Evolutionary conservation across 2,113 vertebrate genomes (phyloP), one percentile per base, ranked within the genome.

Genomic region (Leptobrachium leishanense): DNA sequence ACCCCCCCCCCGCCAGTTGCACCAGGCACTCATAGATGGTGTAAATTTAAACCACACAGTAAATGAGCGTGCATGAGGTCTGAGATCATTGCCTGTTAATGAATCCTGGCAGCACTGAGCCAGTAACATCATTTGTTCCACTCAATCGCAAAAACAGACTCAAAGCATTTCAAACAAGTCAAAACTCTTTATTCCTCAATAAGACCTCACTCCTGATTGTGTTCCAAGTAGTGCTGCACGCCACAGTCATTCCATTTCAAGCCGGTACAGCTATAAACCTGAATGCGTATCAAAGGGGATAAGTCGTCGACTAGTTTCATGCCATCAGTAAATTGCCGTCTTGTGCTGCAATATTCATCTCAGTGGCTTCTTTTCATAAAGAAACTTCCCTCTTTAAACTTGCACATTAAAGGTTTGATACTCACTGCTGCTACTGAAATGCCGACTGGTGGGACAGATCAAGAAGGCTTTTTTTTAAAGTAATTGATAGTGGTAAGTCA

Each of bases 21-120:
- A 75, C 85, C 87, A 86, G 89, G 83, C 84, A 83, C 83, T 86
- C 84, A 85, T 87, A 84, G 82, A 86, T 85, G 86, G 84, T 83
- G 88, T 85, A 64, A 87, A 85, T 89, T 81, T 86, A 85, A 89
- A 83, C 81, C 84, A 65, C 73, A 72, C 84, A 75, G 78, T 88
- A 85, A 88, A 88, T 88, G 82, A 89, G 84, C 92, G 81, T 90
- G 86, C 89, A 87, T 90, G 87, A 90, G 87, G 87, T 83, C 82
- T 95, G 95, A 95, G 91, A 90, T 95, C 93, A 95, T 89, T 85
- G 83, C 85, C 77, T 82, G 81, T 90, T 92, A 92, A 91, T 93
- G 85, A 91, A 91, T 90, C 88, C 91, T 94, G 93, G 93, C 90
- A 92, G 86, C 85, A 87, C 88, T 84, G 5, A 54, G 82, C 83